Base-by-base conservation (phyloP, 2,888 invertebrate genomes). In the Chymomyza caudatula region DNA sequence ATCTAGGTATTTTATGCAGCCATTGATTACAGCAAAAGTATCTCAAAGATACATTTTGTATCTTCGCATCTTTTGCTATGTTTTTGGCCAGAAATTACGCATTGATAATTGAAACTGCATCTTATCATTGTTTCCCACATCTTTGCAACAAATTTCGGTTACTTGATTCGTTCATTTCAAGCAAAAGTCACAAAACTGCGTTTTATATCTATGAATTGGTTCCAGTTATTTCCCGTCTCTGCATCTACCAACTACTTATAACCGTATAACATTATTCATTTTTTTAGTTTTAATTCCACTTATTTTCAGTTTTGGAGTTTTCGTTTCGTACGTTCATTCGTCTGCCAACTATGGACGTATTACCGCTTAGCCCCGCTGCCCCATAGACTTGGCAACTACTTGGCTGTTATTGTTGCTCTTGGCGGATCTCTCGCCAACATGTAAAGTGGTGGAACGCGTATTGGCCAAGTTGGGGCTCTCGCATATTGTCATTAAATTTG, bases 401-500 rank as follows among this genome's bases (percentile, higher is more conserved):
- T 25, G 3, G 55, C 29, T 54, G 22, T 59, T 49, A 20, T 59
- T 57, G 49, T 52, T 67, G 63, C 58, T 64, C 8, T 59, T 59
- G 65, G 62, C 70, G 22, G 59, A 19, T 77, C 77, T 81, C 76
- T 75, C 69, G 77, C 72, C 66, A 43, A 11, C 47, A 56, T 56
- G 42, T 19, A 56, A 56, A 29, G 29, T 63, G 43, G 52, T 60
- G 55, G 49, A 61, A 58, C 22, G 73, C 64, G 85, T 85, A 86
- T 85, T 85, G 85, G 85, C 86, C 87, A 84, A 74, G 47, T 70
- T 67, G 67, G 60, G 69, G 57, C 71, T 68, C 67, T 78, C 78
- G 73, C 76, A 76, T 69, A 78, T 84, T 84, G 85, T 86, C 85
- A 85, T 86, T 85, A 74, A 87, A 86, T 87, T 76, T 85, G 85